phyloP scores from a whole-genome alignment of 2,113 vertebrate species.

The Microtus ochrogaster region DNA sequence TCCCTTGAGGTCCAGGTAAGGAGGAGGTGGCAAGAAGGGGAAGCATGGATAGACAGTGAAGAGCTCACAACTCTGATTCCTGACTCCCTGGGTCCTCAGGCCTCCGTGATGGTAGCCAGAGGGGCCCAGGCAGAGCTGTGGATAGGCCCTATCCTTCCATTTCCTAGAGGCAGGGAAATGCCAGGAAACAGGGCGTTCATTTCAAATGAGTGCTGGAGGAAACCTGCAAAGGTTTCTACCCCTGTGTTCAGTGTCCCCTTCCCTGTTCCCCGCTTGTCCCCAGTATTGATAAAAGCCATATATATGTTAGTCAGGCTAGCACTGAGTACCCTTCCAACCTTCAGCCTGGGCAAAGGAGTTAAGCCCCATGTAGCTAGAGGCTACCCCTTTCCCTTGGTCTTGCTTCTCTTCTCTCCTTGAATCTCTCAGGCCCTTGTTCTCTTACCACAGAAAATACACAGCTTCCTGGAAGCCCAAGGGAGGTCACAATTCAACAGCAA shows the following conservation, averaged over 20 bases:
- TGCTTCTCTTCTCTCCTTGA: not conserved
- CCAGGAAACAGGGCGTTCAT: not conserved
- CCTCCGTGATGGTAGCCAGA: not conserved
- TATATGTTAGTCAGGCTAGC: constrained; percentile 62
- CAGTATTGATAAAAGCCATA: constrained; percentile 79
- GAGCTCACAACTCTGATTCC: not conserved
- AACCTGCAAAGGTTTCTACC: not conserved
- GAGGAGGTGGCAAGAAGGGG: not conserved
- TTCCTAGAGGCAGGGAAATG: not conserved
- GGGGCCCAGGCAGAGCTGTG: not conserved
- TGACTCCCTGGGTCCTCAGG: not conserved
- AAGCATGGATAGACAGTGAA: not conserved
- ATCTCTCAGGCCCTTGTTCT: not conserved
- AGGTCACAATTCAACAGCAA: not conserved
- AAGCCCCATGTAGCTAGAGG: not conserved
- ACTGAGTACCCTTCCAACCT: constrained; percentile 34
- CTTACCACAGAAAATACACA: not conserved
- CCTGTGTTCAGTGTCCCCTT: not conserved
- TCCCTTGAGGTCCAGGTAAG: constrained; percentile 58
- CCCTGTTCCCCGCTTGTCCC: not conserved
- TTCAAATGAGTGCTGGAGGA: not conserved
- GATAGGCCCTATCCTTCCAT: not conserved
- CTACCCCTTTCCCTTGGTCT: not conserved
- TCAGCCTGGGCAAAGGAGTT: not conserved
- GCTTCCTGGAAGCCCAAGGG: not conserved